Percentiles rank a stretch among this genome's conserved stretches.
Evolutionary conservation across 30 jellyfish, hydroid and myxozoan genomes (phyloP).

Genomic region (Aurelia sp.): DNA sequence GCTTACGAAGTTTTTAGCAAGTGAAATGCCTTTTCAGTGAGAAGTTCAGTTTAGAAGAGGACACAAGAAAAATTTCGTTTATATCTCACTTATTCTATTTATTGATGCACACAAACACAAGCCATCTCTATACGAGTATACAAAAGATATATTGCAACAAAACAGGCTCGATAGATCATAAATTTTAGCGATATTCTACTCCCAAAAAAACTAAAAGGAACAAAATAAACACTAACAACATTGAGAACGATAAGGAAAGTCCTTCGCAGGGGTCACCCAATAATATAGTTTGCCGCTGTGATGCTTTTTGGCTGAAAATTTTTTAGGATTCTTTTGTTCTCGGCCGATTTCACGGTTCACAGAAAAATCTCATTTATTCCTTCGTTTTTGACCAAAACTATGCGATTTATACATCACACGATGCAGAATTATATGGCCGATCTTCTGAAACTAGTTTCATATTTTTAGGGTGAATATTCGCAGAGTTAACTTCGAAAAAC

Average conservation of each 20-base stretch:
- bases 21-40: too few species aligned
- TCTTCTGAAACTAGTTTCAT: neutral
- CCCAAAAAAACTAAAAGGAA: too few species aligned
- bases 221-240: neutral
- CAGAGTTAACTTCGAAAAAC: neutral
- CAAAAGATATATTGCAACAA: too few species aligned
- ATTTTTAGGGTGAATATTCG: too few species aligned
- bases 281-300: neutral
- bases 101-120: too few species aligned
- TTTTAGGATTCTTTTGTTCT: neutral
- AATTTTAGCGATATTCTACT: too few species aligned
- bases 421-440: constrained; percentile 5
- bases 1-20: too few species aligned
- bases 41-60: too few species aligned
- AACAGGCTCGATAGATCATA: too few species aligned
- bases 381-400: neutral
- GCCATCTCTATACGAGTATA: too few species aligned
- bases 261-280: neutral
- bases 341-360: neutral
- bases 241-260: neutral
- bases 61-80: too few species aligned
- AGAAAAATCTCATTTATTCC: constrained; percentile 5
- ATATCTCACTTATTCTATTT: too few species aligned
- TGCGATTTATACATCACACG: neutral
- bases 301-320: constrained; percentile 1